Evolutionary conservation across 2,113 vertebrate genomes (phyloP).

Genomic region (Ovibos moschatus): DNA sequence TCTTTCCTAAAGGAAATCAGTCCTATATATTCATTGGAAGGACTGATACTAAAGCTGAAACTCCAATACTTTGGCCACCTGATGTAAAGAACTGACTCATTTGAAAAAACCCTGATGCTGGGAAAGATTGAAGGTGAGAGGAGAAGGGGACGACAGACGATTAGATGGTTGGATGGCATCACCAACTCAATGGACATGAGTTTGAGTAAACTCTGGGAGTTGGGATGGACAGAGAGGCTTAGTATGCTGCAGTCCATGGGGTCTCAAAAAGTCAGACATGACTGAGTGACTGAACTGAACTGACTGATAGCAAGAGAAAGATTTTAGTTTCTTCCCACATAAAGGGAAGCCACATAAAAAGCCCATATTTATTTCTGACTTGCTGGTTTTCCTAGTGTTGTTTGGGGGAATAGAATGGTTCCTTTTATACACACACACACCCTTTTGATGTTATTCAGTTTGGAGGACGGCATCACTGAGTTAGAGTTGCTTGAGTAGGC

Average conservation of each 20-base stretch:
- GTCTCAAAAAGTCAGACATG: accelerated
- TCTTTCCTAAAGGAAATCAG: neutral
- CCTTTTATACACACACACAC: neutral
- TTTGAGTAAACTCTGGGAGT: neutral
- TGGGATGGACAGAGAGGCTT: neutral
- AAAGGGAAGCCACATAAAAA: neutral
- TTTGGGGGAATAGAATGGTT: neutral
- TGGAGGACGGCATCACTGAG: neutral
- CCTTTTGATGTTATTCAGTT: neutral
- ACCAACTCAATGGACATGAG: neutral
- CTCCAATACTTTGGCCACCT: neutral
- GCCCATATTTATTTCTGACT: neutral
- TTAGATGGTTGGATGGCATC: neutral
- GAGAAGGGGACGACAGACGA: neutral
- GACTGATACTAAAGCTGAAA: neutral
- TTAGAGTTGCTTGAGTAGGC: neutral
- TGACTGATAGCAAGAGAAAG: neutral
- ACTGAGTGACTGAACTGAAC: neutral
- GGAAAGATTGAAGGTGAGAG: neutral
- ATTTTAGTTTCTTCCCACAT: neutral
- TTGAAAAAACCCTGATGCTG: neutral
- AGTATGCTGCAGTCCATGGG: neutral
- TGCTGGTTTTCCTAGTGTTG: neutral
- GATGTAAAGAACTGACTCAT: neutral
- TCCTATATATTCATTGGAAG: neutral